phyloP scores from a whole-genome alignment of 2,797 vertebrate genomes.

The Anableps anableps region DNA sequence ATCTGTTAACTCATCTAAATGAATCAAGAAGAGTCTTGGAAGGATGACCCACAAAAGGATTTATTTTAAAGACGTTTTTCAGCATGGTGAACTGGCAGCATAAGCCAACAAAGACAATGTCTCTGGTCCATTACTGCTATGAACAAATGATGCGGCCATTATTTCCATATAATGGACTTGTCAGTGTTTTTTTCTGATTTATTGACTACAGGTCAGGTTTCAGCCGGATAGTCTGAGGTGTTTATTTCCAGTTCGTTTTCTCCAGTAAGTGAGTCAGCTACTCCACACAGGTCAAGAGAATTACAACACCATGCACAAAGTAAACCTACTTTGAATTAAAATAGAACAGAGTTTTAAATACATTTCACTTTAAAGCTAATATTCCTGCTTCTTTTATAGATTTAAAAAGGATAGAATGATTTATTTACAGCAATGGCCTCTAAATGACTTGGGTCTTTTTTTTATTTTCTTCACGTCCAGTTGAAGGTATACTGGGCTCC shows the following conservation, averaged over 20 bases:
- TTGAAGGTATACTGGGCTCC: slow-evolving; percentile 28
- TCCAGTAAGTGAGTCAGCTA: slow-evolving; percentile 16
- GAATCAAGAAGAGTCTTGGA: neutral
- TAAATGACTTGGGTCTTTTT: neutral
- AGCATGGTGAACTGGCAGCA: neutral
- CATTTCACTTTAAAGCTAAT: neutral
- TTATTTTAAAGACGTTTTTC: neutral
- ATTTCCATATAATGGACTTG: slow-evolving; percentile 3
- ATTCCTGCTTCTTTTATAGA: neutral
- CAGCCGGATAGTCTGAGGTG: slow-evolving; percentile 4
- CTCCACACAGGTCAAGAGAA: neutral
- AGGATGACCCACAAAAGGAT: neutral
- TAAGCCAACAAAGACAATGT: too few relatives aligned
- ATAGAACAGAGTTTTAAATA: neutral
- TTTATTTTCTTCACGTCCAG: slow-evolving; percentile 40
- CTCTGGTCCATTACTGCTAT: neutral
- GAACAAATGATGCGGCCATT: neutral
- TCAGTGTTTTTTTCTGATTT: slow-evolving; percentile 1
- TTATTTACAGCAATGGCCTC: neutral
- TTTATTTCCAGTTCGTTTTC: slow-evolving; percentile 14
- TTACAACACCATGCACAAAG: neutral
- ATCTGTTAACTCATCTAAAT: neutral
- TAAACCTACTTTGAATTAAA: neutral
- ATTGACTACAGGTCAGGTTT: slow-evolving; percentile 20
- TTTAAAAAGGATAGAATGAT: neutral